These are phyloP conservation scores for Uromys caudimaculatus DNA, from an alignment of 2,797 vertebrate genomes.

Conservation along the genomic window DNA sequence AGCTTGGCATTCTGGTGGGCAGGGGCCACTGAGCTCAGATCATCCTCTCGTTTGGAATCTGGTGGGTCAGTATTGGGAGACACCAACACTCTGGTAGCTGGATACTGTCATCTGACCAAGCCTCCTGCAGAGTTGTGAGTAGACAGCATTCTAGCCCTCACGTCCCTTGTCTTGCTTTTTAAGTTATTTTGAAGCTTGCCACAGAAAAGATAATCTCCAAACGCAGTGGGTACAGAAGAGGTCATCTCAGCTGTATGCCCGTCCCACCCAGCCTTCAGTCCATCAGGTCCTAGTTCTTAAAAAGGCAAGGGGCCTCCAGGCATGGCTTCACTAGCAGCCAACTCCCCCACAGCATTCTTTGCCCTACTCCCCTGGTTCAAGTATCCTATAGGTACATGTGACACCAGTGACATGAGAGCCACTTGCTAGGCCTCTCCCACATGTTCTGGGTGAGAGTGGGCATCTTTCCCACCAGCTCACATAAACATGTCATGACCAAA, in stretches of 20 bases:
- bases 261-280: neutral
- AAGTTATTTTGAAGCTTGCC: neutral
- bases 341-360: conserved; percentile 76
- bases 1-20: neutral
- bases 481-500: conserved; percentile 63
- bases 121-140: neutral
- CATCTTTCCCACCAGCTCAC: neutral
- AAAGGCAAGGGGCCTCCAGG: neutral
- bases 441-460: neutral
- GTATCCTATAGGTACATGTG: conserved; percentile 40
- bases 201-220: conserved; percentile 52
- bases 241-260: neutral
- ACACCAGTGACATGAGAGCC: conserved; percentile 38
- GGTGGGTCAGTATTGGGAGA: rapidly evolving
- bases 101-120: neutral
- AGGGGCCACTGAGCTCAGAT: neutral
- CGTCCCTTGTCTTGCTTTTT: neutral
- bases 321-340: neutral
- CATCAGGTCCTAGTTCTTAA: neutral
- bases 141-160: neutral
- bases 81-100: neutral
- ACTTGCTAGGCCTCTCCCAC: conserved; percentile 30
- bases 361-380: conserved; percentile 20
- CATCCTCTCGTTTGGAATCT: neutral
- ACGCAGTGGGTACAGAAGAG: neutral